Conservation (phyloP, 2,888 invertebrate species). For the Beris chalybata region DNA sequence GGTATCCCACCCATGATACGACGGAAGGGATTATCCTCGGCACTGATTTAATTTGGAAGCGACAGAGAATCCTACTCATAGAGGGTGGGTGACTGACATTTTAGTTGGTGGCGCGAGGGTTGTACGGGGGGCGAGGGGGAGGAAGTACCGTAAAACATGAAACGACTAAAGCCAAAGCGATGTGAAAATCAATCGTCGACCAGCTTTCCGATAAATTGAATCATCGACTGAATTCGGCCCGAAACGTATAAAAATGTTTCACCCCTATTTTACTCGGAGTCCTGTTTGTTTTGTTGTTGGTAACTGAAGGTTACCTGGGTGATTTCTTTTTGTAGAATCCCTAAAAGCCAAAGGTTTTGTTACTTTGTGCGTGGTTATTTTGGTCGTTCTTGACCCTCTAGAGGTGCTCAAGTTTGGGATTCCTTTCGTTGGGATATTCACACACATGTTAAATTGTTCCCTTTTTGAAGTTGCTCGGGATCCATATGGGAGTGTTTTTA, state of each 20-base stretch:
- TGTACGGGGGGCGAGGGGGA: not conserved
- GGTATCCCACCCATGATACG: not conserved
- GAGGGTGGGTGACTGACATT: not conserved
- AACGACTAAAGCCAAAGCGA: slow-evolving; percentile 8
- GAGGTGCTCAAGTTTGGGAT: too few species aligned
- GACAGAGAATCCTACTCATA: not conserved
- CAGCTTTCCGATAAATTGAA: slow-evolving; percentile 24
- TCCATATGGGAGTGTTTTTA: too few species aligned
- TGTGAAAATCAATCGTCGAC: slow-evolving; percentile 23
- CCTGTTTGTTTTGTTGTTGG: slow-evolving; percentile 3
- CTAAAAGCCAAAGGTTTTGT: too few species aligned
- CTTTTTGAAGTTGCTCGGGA: too few species aligned
- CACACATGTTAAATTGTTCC: too few species aligned
- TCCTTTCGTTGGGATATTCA: too few species aligned
- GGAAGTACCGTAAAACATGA: not conserved
- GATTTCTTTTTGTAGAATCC: not conserved
- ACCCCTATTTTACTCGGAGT: not conserved
- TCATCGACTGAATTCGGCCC: slow-evolving; percentile 6
- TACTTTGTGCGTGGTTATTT: too few species aligned
- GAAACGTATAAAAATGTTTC: slow-evolving; percentile 8
- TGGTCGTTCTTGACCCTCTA: too few species aligned
- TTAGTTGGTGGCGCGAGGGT: not conserved
- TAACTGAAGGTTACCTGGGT: slow-evolving; percentile 9
- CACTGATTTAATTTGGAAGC: slow-evolving; percentile 8
- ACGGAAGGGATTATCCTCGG: slow-evolving; percentile 1